Conservation (phyloP, 2,797 vertebrate species). For the Lepus oiostolus region DNA sequence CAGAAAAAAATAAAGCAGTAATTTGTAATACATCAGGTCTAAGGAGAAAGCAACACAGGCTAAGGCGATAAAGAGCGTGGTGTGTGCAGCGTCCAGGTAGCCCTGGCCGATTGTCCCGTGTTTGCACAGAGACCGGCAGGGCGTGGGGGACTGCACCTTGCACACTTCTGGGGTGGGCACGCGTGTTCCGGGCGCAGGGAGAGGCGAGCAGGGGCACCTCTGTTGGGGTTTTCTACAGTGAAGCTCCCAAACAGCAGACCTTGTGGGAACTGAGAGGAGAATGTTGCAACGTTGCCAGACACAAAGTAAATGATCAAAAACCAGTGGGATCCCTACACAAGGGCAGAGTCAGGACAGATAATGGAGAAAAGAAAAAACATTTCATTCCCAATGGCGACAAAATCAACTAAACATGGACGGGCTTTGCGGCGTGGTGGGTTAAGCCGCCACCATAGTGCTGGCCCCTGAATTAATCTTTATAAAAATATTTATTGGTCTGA, state of each 20-base stretch:
- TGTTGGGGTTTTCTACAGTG: neutral
- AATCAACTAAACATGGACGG: neutral
- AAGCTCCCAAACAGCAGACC: neutral
- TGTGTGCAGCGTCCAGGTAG: neutral
- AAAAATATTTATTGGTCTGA: neutral
- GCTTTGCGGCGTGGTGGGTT: too few relatives aligned
- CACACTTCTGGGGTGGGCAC: neutral
- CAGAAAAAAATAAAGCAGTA: neutral
- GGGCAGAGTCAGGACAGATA: neutral
- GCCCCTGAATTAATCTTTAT: neutral
- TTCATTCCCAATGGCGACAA: constrained; percentile 12
- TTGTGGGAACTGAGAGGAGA: neutral
- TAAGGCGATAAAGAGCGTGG: neutral
- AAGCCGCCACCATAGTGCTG: too few relatives aligned
- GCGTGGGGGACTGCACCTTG: neutral
- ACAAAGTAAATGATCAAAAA: constrained; percentile 18
- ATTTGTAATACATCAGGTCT: constrained; percentile 11
- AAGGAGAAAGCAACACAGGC: neutral
- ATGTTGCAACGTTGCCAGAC: constrained; percentile 30
- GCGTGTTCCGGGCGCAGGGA: neutral
- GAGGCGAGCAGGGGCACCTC: neutral
- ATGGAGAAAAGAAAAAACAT: constrained; percentile 7
- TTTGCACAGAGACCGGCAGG: neutral
- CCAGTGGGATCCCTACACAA: neutral
- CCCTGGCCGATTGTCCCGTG: too few relatives aligned